Percentiles rank a stretch among this genome's conserved stretches.
Evolutionary conservation across 2,113 vertebrate species (phyloP).

Genomic region (Brevimyrus niger): DNA sequence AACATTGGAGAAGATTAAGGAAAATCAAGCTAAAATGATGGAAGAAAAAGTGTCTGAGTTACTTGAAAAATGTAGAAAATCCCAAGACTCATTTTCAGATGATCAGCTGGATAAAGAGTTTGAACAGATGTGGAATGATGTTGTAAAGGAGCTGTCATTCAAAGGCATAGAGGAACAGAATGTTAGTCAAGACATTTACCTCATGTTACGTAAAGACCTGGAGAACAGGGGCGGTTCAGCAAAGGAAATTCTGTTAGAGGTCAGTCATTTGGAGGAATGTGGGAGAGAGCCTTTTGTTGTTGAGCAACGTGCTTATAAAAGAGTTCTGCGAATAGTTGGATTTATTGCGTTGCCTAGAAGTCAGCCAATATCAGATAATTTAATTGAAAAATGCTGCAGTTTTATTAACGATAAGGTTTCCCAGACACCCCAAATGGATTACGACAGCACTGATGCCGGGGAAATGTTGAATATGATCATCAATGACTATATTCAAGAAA

Average conservation of each 20-base stretch:
- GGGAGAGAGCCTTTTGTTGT: neutral
- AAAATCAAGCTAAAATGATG: conserved; percentile 28
- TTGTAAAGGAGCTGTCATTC: neutral
- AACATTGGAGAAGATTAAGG: conserved; percentile 30
- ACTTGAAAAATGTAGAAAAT: conserved; percentile 15
- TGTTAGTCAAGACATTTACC: conserved; percentile 23
- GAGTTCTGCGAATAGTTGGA: no score
- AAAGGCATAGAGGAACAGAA: conserved; percentile 14
- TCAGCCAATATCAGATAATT: neutral
- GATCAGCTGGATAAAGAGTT: conserved; percentile 30
- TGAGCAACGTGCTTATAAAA: no score
- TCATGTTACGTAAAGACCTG: conserved; percentile 28
- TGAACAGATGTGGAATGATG: conserved; percentile 49
- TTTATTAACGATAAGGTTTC: conserved; percentile 19
- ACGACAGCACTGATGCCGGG: conserved; percentile 27
- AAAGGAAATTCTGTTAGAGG: neutral
- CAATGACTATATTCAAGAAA: conserved; percentile 10
- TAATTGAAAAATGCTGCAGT: neutral
- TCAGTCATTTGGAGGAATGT: neutral
- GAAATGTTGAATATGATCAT: conserved; percentile 36
- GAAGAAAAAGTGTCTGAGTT: conserved; percentile 36
- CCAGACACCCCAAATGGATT: conserved; percentile 32
- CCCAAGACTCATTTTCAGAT: neutral
- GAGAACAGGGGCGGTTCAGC: neutral
- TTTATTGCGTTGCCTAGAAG: no score